These are phyloP conservation scores for Ambastaia sidthimunki DNA, from an alignment of 2,797 vertebrate genomes.

Conservation along the genomic window DNA sequence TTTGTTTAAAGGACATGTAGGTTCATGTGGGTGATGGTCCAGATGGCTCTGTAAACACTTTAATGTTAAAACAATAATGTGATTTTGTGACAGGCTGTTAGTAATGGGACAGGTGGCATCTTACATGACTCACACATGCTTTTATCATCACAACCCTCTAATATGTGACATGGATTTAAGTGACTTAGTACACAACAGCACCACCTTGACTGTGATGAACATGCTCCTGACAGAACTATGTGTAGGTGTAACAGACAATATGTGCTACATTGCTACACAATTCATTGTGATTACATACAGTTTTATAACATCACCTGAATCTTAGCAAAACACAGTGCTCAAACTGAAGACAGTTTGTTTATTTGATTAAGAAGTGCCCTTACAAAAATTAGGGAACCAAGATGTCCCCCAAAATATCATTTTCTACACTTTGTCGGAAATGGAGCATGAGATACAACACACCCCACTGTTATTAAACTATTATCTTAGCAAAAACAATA, in stretches of 20 bases:
- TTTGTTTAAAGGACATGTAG: constrained; percentile 20
- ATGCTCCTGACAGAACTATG: constrained; percentile 1
- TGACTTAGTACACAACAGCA: constrained; percentile 26
- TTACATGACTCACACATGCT: constrained; percentile 39
- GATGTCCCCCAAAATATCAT: background rate
- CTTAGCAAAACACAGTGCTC: background rate
- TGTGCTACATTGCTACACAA: background rate
- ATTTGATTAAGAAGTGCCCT: background rate
- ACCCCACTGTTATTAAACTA: no score
- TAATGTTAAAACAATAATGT: constrained; percentile 39
- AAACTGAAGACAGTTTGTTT: no score
- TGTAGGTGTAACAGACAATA: background rate
- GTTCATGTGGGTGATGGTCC: constrained; percentile 30
- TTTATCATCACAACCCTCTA: constrained; percentile 32
- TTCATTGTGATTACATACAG: background rate
- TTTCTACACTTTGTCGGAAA: background rate
- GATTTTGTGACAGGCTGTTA: constrained; percentile 28
- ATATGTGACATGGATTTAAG: constrained; percentile 12
- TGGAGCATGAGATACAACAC: no score
- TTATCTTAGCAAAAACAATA: no score
- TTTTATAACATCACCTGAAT: background rate
- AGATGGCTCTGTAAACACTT: constrained; percentile 50
- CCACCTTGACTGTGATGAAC: constrained; percentile 5
- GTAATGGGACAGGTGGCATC: constrained; percentile 52
- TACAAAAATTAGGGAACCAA: background rate